These are phyloP conservation scores for Drosophila littoralis DNA, from an alignment of 1,140 invertebrate genomes.

Conservation along the genomic window DNA sequence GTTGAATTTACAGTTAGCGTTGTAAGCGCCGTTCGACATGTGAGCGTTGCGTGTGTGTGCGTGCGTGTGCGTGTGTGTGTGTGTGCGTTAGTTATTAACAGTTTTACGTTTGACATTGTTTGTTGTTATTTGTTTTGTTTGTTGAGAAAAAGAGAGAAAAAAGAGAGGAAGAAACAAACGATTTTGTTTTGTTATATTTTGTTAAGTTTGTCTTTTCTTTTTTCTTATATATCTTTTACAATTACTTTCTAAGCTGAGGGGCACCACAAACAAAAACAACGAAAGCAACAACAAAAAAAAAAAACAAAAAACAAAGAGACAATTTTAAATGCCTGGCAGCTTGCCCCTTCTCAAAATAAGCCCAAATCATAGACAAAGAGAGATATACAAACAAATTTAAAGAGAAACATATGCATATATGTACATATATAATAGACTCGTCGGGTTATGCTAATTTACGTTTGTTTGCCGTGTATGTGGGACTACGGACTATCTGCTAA, in stretches of 20 bases:
- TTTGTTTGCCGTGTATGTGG: background rate
- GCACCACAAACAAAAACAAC: background rate
- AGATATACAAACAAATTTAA: background rate
- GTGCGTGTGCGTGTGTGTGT: conserved; percentile 7
- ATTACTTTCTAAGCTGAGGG: background rate
- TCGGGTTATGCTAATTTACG: background rate
- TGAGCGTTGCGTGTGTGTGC: background rate
- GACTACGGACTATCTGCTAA: too few species aligned
- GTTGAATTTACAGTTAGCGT: conserved; percentile 15
- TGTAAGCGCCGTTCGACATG: conserved; percentile 1
- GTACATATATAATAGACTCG: background rate
- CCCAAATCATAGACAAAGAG: background rate
- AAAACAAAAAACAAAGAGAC: background rate
- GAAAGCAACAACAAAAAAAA: background rate
- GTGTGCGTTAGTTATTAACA: background rate
- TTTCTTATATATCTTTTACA: conserved; percentile 1
- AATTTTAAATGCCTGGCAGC: background rate
- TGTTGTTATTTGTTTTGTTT: conserved; percentile 16
- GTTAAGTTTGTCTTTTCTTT: conserved; percentile 4
- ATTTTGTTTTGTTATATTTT: conserved; percentile 23
- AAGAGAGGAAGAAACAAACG: conserved; percentile 26
- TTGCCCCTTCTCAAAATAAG: background rate
- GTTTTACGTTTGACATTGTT: conserved; percentile 11
- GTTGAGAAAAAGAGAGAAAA: conserved; percentile 17
- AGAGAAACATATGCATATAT: too few species aligned